Evolutionary conservation across 2,888 invertebrate genomes (phyloP).

Genomic region (Drosophila kuntzei): DNA sequence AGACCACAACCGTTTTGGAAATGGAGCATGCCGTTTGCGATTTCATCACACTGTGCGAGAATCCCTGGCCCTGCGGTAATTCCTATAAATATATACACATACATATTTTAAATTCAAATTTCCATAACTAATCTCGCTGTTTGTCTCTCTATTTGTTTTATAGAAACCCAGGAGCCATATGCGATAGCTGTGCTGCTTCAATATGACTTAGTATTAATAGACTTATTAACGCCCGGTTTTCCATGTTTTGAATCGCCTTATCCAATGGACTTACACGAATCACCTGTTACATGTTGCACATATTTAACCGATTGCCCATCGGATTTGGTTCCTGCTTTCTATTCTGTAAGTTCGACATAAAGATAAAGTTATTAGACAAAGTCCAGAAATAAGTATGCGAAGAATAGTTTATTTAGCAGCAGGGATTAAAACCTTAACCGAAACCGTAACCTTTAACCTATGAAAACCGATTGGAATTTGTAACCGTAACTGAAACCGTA

Average conservation of each 20-base stretch:
- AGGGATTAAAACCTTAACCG: no score
- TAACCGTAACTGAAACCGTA: no score
- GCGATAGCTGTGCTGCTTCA: constrained; percentile 98
- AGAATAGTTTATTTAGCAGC: not conserved
- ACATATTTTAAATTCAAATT: not conserved
- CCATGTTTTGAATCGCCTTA: constrained; percentile 99
- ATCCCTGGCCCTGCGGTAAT: constrained; percentile 95
- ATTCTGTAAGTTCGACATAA: constrained; percentile 90
- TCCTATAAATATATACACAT: not conserved
- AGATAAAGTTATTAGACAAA: no score
- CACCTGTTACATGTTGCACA: constrained; percentile 97
- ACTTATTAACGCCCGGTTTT: constrained; percentile 97
- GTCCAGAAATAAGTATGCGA: no score
- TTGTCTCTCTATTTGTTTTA: constrained; percentile 51
- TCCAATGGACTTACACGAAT: constrained; percentile 99
- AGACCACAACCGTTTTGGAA: constrained; percentile 98
- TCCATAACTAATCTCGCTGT: not conserved
- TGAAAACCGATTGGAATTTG: no score
- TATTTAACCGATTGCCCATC: constrained; percentile 99
- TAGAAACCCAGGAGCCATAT: constrained; percentile 98
- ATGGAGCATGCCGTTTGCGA: constrained; percentile 99
- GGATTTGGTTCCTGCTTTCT: constrained; percentile 98
- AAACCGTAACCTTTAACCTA: no score
- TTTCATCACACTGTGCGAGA: constrained; percentile 98
- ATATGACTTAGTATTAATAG: constrained; percentile 99